Evolutionary conservation across 53 echinoderm and acorn worm genomes (phyloP).

Genomic region (Crossaster papposus): DNA sequence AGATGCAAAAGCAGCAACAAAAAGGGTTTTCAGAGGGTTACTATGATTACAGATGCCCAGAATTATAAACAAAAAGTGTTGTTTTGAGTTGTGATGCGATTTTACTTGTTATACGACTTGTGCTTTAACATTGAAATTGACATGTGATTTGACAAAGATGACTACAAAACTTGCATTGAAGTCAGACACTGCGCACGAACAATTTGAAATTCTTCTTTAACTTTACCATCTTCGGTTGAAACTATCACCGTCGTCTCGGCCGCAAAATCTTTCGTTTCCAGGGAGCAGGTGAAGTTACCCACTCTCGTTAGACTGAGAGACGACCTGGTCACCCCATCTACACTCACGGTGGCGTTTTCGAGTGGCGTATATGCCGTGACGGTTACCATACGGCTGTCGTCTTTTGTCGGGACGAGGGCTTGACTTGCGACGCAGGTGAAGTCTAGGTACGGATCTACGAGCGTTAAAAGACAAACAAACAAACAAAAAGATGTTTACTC

Average conservation of each 20-base stretch:
- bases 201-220: background rate
- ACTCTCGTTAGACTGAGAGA: background rate
- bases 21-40: too few relatives aligned
- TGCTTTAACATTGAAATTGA: too few relatives aligned
- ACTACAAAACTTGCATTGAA: too few relatives aligned
- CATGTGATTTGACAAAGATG: too few relatives aligned
- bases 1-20: too few relatives aligned
- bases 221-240: slow-evolving; percentile 43
- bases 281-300: background rate
- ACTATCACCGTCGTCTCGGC: slow-evolving; percentile 28
- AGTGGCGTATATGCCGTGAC: slow-evolving; percentile 23
- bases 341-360: background rate
- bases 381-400: background rate
- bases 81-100: too few relatives aligned
- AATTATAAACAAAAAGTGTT: too few relatives aligned
- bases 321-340: background rate
- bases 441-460: slow-evolving; percentile 43
- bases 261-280: slow-evolving; percentile 14
- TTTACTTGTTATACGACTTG: too few relatives aligned
- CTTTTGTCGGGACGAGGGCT: slow-evolving; percentile 24
- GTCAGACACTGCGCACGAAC: background rate
- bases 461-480: background rate
- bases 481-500: too few relatives aligned
- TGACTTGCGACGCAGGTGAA: slow-evolving; percentile 55
- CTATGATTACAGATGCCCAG: too few relatives aligned